Evolutionary conservation across 1,140 invertebrate species (phyloP), one percentile per base, ranked within the genome.

Genomic region (Ostrea denselamellosa): DNA sequence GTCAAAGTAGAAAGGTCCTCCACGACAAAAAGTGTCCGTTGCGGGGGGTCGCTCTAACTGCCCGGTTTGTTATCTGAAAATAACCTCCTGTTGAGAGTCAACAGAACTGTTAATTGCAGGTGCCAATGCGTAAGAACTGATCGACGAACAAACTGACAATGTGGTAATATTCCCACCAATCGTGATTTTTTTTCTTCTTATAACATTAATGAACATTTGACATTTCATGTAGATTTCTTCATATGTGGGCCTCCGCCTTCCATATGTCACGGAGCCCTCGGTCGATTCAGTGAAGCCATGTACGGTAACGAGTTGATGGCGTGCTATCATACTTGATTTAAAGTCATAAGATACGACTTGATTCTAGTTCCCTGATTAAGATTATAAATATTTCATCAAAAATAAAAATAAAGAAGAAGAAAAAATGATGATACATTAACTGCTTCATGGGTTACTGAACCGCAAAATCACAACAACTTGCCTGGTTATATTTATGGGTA

Each of bases 1-100:
- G 2, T 77, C 68, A 77, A 77, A 77, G 12, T 77, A 77, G 68
- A 77, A 77, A 77, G 68, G 68, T 77, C 68, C 68, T 10, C 68
- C 22, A 77, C 25, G 28, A 77, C 25, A 14, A 12, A 22, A 77
- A 77, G 68, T 77, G 25, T 25, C 68, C 68, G 68, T 14, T 77
- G 68, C 68, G 14, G 68, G 68, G 68, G 68, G 68, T 77, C 25
- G 9, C 28, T 62, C 17, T 62, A n/a, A 19, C 17, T 19, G n/a
- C n/a, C 56, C 5, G 14, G 53, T 53, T 53, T 53, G 53, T 58
- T 58, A 12, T 12, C 14, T 58, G 56, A 58, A 62, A 19, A 19
- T n/a, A 62, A 62, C 56, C 7, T 62, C n/a, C 56, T 8, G n/a
- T 25, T 71, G 65, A 7, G 19, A 28, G 9, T 25, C 25, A 7